These are phyloP conservation scores for Myotis planiceps DNA, from an alignment of 2,797 vertebrate species.

Conservation along the genomic window DNA sequence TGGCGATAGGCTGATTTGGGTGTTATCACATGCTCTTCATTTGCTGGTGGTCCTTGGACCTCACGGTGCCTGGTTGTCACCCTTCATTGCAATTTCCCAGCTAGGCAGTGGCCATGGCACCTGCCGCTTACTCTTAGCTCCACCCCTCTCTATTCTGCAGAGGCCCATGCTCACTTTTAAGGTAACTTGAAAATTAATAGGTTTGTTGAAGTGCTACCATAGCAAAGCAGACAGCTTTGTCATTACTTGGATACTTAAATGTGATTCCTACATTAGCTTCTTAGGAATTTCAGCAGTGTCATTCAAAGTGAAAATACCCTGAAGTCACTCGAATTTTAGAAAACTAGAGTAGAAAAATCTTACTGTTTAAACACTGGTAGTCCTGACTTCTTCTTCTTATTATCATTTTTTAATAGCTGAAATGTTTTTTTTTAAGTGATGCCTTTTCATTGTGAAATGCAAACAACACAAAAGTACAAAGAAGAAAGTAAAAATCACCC, in stretches of 20 bases:
- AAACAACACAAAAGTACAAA: background rate
- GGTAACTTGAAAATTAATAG: background rate
- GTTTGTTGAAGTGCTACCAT: background rate
- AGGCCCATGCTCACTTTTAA: background rate
- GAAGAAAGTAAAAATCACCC: background rate
- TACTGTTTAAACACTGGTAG: conserved; percentile 3
- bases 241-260: background rate
- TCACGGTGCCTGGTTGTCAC: background rate
- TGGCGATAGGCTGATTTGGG: no score
- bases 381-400: background rate
- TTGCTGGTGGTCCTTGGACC: background rate
- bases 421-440: conserved; percentile 49
- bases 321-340: background rate
- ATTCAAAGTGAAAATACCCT: background rate
- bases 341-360: background rate
- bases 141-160: accelerated
- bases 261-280: background rate
- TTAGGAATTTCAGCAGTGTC: background rate
- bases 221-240: background rate
- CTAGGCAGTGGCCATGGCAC: background rate
- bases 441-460: conserved; percentile 33
- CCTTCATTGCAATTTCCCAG: background rate
- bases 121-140: background rate
- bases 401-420: background rate
- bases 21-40: background rate